Conservation (phyloP, 2,797 vertebrate species). For the Cossypha dichroa region DNA sequence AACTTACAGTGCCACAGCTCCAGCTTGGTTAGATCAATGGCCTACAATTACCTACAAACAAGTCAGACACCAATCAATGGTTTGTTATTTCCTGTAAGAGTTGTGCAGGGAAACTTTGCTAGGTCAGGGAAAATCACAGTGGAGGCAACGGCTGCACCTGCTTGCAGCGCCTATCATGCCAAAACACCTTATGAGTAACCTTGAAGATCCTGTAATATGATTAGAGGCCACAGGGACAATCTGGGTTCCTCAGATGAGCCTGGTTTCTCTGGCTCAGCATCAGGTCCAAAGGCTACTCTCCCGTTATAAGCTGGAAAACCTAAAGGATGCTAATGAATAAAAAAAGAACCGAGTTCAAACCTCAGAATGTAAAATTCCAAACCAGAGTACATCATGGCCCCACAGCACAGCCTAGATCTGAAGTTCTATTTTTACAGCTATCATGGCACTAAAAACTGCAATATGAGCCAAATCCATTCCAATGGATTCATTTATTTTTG, state of each 20-base stretch:
- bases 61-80: slow-evolving; percentile 79
- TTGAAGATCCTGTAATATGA: slow-evolving; percentile 33
- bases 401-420: slow-evolving; percentile 1
- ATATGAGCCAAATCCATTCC: slow-evolving; percentile 49
- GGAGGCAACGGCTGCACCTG: slow-evolving; percentile 64
- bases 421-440: slow-evolving; percentile 42
- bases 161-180: slow-evolving; percentile 30
- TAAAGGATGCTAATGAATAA: not conserved
- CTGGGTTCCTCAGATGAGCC: slow-evolving; percentile 23
- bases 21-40: slow-evolving; percentile 75
- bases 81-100: slow-evolving; percentile 73
- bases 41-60: slow-evolving; percentile 80
- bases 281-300: not conserved
- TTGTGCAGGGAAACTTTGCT: slow-evolving; percentile 71
- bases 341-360: not conserved
- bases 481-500: slow-evolving; percentile 47
- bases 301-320: not conserved
- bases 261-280: not conserved
- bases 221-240: slow-evolving; percentile 42
- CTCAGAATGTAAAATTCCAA: not conserved
- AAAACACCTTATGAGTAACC: slow-evolving; percentile 52
- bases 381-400: not conserved
- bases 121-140: slow-evolving; percentile 60
- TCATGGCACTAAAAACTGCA: slow-evolving; percentile 11
- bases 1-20: slow-evolving; percentile 39